Evolutionary conservation across 2,888 invertebrate species (phyloP).

Genomic region (Labia minor): DNA sequence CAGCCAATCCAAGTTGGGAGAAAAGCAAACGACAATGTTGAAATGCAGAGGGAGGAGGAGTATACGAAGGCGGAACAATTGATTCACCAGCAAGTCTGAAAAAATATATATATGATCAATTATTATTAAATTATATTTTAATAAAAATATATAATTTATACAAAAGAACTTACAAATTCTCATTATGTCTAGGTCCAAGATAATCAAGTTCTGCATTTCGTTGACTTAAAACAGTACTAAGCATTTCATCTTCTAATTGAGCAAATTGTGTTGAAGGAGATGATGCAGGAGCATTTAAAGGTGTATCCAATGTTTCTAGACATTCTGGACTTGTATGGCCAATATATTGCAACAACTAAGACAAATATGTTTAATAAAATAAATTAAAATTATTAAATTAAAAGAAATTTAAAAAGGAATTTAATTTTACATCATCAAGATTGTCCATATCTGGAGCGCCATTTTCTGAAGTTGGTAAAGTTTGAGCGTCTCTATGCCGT

Average conservation of each 20-base stretch:
- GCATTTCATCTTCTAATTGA: constrained; percentile 72
- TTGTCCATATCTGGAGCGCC: constrained; percentile 83
- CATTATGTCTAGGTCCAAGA: constrained; percentile 31
- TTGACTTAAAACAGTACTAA: constrained; percentile 74
- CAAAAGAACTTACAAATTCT: background rate
- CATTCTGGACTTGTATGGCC: constrained; percentile 88
- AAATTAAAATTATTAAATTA: too few relatives aligned
- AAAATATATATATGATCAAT: constrained; percentile 5
- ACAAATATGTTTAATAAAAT: constrained; percentile 23
- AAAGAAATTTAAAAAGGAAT: too few relatives aligned
- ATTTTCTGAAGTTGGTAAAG: constrained; percentile 70
- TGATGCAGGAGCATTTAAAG: constrained; percentile 65
- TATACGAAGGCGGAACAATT: constrained; percentile 37
- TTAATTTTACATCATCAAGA: constrained; percentile 81
- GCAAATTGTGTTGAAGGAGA: constrained; percentile 57
- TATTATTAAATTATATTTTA: background rate
- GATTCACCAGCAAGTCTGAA: constrained; percentile 17
- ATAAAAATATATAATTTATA: background rate
- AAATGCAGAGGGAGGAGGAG: constrained; percentile 52
- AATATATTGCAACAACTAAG: constrained; percentile 75
- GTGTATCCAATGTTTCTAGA: constrained; percentile 50
- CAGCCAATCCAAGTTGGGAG: constrained; percentile 79
- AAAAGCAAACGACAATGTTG: constrained; percentile 80
- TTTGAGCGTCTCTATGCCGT: constrained; percentile 58
- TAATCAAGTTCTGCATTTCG: constrained; percentile 73